Conservation (phyloP, 2,113 vertebrate species). For the Polypterus senegalus region DNA sequence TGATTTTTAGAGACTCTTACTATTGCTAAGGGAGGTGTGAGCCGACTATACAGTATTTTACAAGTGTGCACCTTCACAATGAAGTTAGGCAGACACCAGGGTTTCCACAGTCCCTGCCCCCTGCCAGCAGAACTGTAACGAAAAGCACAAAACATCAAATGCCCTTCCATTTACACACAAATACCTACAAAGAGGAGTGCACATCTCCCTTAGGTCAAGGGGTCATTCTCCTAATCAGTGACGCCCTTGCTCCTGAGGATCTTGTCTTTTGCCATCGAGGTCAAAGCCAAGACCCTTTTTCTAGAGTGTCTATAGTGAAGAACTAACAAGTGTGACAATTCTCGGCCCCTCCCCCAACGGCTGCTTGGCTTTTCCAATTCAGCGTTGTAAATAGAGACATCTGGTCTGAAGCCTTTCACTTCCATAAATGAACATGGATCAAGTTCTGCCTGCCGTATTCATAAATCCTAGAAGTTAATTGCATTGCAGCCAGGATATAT, state of each 20-base stretch:
- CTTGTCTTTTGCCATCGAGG: conserved; percentile 52
- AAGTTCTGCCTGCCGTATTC: conserved; percentile 81
- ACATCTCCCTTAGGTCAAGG: conserved; percentile 34
- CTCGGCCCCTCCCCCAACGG: conserved; percentile 47
- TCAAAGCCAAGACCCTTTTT: conserved; percentile 69
- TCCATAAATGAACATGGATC: conserved; percentile 83
- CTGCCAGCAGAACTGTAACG: conserved; percentile 46
- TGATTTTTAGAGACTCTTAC: conserved; percentile 14
- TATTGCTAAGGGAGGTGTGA: conserved; percentile 58
- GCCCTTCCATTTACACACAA: conserved; percentile 52
- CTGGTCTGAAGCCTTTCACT: conserved; percentile 78
- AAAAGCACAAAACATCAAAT: conserved; percentile 57
- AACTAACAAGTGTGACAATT: conserved; percentile 79
- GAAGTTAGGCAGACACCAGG: conserved; percentile 25
- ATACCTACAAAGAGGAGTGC: conserved; percentile 60
- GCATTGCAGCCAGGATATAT: conserved; percentile 45
- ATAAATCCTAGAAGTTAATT: conserved; percentile 94
- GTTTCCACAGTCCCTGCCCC: conserved; percentile 32
- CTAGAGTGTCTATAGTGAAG: conserved; percentile 64
- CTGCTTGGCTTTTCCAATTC: conserved; percentile 54
- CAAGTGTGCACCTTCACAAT: conserved; percentile 66
- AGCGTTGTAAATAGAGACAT: conserved; percentile 77
- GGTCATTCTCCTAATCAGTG: conserved; percentile 60
- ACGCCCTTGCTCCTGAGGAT: conserved; percentile 54
- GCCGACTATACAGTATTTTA: conserved; percentile 53